phyloP scores from a whole-genome alignment of 2,888 invertebrate genomes.

The Drosophila peninsularis region DNA sequence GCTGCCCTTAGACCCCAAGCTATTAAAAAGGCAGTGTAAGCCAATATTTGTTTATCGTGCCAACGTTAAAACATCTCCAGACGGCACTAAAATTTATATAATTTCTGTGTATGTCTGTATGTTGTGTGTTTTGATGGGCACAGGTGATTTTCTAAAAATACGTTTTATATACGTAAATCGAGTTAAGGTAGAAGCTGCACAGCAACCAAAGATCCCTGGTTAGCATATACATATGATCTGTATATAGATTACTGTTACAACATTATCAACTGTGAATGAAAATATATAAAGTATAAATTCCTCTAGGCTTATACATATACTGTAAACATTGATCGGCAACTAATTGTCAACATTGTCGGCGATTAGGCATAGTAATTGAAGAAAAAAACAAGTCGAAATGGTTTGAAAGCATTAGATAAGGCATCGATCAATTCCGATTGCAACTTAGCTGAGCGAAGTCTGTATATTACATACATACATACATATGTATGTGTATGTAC shows the following conservation, averaged over 20 bases:
- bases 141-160: slow-evolving; percentile 6
- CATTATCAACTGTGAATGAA: not conserved
- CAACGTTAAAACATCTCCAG: not conserved
- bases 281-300: not conserved
- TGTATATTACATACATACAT: not conserved
- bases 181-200: too few species aligned
- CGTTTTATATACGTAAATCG: not conserved
- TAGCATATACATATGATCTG: too few species aligned
- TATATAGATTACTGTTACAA: not conserved
- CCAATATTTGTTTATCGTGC: slow-evolving; percentile 1
- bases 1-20: not conserved
- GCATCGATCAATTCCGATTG: slow-evolving; percentile 20
- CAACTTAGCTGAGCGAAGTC: slow-evolving; percentile 9
- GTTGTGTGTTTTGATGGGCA: not conserved
- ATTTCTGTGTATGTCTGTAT: not conserved
- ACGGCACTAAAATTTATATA: not conserved
- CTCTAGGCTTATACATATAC: too few species aligned
- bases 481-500: not conserved
- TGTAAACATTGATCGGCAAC: not conserved
- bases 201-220: not conserved
- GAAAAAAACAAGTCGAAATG: not conserved
- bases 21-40: not conserved
- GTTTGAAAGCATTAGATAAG: slow-evolving; percentile 1
- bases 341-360: not conserved
- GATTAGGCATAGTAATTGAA: slow-evolving; percentile 3